phyloP scores from a whole-genome alignment of 1,140 invertebrate species.

The Calliphora vicina region DNA sequence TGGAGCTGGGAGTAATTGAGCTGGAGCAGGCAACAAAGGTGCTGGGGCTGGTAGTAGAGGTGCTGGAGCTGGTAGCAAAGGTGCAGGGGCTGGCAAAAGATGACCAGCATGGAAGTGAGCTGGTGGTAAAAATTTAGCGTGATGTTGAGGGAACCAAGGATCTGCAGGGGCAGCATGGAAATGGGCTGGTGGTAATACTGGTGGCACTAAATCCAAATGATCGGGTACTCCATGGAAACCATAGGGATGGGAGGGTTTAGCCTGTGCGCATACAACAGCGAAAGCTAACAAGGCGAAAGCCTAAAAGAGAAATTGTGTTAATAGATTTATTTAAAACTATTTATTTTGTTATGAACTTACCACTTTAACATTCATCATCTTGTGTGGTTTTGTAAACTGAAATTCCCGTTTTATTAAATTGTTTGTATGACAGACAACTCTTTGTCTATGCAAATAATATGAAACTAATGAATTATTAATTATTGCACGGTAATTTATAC shows the following conservation, averaged over 20 bases:
- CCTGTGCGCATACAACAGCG: constrained; percentile 40
- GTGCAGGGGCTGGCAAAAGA: not conserved
- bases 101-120: constrained; percentile 28
- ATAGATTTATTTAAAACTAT: not conserved
- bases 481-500: constrained; percentile 37
- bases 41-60: not conserved
- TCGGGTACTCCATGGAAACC: constrained; percentile 40
- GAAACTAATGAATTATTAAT: constrained; percentile 40
- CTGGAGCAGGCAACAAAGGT: not conserved
- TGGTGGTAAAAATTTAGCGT: constrained; percentile 19
- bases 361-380: constrained; percentile 53
- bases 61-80: constrained; percentile 20
- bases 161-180: constrained; percentile 32
- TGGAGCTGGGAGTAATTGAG: constrained; percentile 31
- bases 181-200: constrained; percentile 39
- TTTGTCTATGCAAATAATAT: constrained; percentile 38
- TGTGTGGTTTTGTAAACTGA: constrained; percentile 40
- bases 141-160: not conserved
- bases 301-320: constrained; percentile 11
- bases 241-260: constrained; percentile 52
- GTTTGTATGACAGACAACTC: constrained; percentile 20
- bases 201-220: constrained; percentile 40
- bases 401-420: constrained; percentile 4
- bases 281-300: constrained; percentile 35
- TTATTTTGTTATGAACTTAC: constrained; percentile 40